Conservation (phyloP, 2,888 invertebrate genomes). For the Tiliacea aurago region DNA sequence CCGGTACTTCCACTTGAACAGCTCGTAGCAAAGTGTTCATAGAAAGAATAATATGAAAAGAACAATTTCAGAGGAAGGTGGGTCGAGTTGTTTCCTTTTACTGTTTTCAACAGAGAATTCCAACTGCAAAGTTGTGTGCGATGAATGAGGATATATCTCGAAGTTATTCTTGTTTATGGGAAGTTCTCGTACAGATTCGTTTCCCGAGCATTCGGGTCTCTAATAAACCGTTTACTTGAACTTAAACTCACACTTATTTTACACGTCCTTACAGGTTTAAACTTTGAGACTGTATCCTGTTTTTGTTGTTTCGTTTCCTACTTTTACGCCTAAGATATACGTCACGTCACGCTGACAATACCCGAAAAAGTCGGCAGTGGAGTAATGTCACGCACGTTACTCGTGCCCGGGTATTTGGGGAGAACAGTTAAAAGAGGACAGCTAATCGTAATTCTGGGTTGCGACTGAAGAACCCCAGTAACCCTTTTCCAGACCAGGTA, state of each 20-base stretch:
- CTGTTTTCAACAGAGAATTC: conserved; percentile 37
- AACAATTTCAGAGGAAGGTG: conserved; percentile 28
- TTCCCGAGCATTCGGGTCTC: conserved; percentile 33
- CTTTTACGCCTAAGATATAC: neutral
- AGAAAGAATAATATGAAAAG: conserved; percentile 23
- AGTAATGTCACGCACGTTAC: conserved; percentile 14
- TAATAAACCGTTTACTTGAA: conserved; percentile 50
- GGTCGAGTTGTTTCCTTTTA: conserved; percentile 32
- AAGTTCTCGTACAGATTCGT: conserved; percentile 38
- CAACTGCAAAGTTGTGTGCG: conserved; percentile 35
- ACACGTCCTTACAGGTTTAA: conserved; percentile 8
- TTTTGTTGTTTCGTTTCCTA: conserved; percentile 15
- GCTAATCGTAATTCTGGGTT: conserved; percentile 27
- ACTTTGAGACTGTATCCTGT: conserved; percentile 17
- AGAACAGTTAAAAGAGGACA: neutral
- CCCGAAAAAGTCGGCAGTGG: neutral
- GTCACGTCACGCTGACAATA: conserved; percentile 14
- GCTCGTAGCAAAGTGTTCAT: conserved; percentile 19
- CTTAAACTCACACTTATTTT: conserved; percentile 41
- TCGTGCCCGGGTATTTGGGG: conserved; percentile 6
- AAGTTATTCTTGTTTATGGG: conserved; percentile 48
- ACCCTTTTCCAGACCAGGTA: conserved; percentile 36
- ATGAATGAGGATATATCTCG: conserved; percentile 37
- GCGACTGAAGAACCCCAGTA: conserved; percentile 19
- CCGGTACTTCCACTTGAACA: conserved; percentile 15